phyloP scores from a whole-genome alignment of 2,113 vertebrate species.

The Corythaixoides concolor region DNA sequence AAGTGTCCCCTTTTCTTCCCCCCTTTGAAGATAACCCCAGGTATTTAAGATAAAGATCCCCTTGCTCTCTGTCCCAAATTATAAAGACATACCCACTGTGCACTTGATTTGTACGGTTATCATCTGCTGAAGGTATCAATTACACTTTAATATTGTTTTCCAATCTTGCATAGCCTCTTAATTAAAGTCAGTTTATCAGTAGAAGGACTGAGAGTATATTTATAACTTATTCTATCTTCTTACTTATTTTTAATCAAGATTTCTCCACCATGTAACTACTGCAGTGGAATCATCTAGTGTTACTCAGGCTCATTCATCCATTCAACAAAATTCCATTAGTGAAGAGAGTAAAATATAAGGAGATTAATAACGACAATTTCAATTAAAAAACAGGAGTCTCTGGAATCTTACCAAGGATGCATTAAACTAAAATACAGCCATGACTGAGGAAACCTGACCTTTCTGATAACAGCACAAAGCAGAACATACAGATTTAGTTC shows the following conservation, averaged over 20 bases:
- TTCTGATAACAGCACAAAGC: not conserved
- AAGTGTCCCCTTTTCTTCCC: not conserved
- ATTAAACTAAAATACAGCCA: not conserved
- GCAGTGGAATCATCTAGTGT: not conserved
- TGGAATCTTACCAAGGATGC: not conserved
- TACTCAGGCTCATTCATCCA: not conserved
- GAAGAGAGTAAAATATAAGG: not conserved
- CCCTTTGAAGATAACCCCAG: not conserved
- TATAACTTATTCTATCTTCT: not conserved
- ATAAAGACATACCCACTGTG: not conserved
- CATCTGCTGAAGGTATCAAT: not conserved
- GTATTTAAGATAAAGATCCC: not conserved
- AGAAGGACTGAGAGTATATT: not conserved
- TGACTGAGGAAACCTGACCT: not conserved
- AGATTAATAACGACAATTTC: not conserved
- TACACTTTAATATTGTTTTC: not conserved
- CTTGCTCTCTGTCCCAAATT: not conserved
- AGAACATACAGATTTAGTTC: not conserved
- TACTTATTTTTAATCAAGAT: not conserved
- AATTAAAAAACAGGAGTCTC: not conserved
- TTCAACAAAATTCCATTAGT: not conserved
- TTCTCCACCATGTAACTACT: not conserved
- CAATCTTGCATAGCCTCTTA: not conserved
- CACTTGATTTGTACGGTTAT: not conserved
- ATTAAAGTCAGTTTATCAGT: not conserved